Base-by-base conservation (phyloP, 92 coral and sea anemone genomes). In the Scolanthus callimorphus region DNA sequence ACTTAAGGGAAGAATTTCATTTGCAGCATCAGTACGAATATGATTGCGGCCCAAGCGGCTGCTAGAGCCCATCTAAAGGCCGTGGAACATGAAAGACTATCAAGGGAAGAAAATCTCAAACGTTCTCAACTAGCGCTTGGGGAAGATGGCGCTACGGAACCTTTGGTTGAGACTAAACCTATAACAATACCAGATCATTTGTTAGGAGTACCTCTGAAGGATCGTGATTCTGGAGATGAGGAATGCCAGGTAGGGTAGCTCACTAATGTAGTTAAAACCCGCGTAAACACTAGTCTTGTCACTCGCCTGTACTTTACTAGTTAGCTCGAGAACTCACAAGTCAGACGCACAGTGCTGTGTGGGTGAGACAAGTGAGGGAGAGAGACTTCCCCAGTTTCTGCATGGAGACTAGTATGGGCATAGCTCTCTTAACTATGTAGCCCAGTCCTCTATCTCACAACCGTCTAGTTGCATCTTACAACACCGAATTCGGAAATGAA, bases 21-120 rank as follows among this genome's bases (percentile, higher is more conserved):
- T 83, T 78, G 75, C 79, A 62, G 85, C 70, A 65, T 64, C 82
- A 59, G 73, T 41, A 75, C 76, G 54, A 83, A 73, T 65, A 94
- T 94, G 99, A 81, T 89, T 44, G 99, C 98, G 53, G 95, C 99
- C 31, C 96, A 91, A 22, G 94, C 89, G 22, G 88, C 82, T 15
- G 85, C 90, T 38, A 54, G 79, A 31, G 94, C 86, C 44, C 99
- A 90, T 59, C 74, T 50, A 23, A 74, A 80, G 17, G 70, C 59
- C n/a, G 68, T 63, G n/a, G 88, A 88, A 27, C 85, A 67, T 38
- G 99, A 94, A 50, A 80, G 85, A 26, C 70, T 67, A 24, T 77
- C 82, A 2, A 57, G 79, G 57, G 88, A 80, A 31, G 91, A 84
- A 49, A 82, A 65, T 19, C 28, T 61, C 13, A 73, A 57, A 65